A percentile compares a stretch with the other conserved stretches of the same genome.
phyloP scores from a whole-genome alignment of 2,797 vertebrate species.

The Lacerta agilis region DNA sequence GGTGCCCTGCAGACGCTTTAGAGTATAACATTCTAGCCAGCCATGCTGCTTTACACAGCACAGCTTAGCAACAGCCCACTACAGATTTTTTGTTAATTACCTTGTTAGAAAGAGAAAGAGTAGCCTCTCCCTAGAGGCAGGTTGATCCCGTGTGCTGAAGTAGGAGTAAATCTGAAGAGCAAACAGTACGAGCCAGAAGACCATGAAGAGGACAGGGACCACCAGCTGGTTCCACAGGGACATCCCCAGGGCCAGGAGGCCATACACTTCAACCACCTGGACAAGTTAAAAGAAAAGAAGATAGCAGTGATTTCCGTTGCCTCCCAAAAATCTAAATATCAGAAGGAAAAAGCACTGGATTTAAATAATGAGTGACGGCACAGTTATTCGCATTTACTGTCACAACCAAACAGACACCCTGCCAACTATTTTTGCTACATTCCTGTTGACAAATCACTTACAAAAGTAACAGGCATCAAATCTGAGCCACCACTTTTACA shows the following conservation, averaged over 20 bases:
- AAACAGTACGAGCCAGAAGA: slow-evolving; percentile 97
- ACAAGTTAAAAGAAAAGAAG: slow-evolving; percentile 47
- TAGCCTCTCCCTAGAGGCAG: slow-evolving; percentile 94
- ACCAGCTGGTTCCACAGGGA: slow-evolving; percentile 99
- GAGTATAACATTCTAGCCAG: too few species aligned
- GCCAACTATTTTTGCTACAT: neutral
- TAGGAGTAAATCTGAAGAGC: slow-evolving; percentile 98
- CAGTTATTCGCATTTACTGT: neutral
- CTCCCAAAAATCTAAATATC: neutral
- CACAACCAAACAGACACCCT: neutral
- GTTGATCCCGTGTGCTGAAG: slow-evolving; percentile 96
- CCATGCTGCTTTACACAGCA: too few species aligned
- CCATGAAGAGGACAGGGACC: slow-evolving; percentile 97
- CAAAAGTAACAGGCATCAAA: neutral
- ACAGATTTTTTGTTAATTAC: slow-evolving; percentile 72
- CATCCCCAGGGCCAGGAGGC: slow-evolving; percentile 95
- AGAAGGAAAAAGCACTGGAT: slow-evolving; percentile 5
- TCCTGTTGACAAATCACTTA: neutral
- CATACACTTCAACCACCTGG: slow-evolving; percentile 97
- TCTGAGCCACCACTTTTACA: neutral
- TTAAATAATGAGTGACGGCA: neutral
- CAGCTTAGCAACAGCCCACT: neutral
- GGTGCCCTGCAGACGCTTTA: too few species aligned
- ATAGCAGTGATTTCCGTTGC: neutral
- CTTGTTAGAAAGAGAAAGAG: slow-evolving; percentile 98